A percentile compares a stretch with the other conserved stretches of the same genome.
These are phyloP conservation scores for Spisula solida DNA, from an alignment of 2,888 invertebrate species.

Conservation along the genomic window DNA sequence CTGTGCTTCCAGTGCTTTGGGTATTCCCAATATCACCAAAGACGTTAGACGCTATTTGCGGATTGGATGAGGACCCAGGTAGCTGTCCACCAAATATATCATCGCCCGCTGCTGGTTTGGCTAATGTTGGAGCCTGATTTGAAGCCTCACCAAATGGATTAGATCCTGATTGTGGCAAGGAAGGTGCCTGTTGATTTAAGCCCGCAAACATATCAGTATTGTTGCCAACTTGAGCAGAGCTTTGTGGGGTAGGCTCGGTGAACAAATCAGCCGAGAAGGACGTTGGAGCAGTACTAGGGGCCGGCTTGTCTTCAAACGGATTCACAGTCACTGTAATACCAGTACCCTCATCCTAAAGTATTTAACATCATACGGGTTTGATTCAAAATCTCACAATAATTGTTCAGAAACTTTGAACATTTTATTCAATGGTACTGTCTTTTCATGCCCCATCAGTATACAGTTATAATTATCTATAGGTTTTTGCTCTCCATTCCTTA, in stretches of 20 bases:
- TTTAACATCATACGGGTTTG: neutral
- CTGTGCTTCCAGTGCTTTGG: neutral
- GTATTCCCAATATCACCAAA: conserved; percentile 4
- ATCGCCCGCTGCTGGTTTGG: neutral
- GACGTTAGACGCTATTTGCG: neutral
- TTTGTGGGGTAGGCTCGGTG: neutral
- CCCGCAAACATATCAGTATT: neutral
- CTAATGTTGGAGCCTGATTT: neutral
- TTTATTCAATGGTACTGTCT: too few relatives aligned
- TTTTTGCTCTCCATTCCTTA: too few relatives aligned
- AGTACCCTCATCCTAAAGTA: conserved; percentile 44
- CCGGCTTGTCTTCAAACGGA: conserved; percentile 51
- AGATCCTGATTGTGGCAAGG: neutral
- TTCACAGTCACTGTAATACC: conserved; percentile 34
- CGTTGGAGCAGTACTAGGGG: neutral
- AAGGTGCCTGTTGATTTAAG: neutral
- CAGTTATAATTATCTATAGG: too few relatives aligned
- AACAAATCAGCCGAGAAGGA: neutral
- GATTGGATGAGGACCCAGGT: neutral
- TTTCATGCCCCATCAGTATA: too few relatives aligned
- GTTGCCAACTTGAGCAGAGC: neutral
- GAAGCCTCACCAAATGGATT: neutral
- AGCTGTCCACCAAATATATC: conserved; percentile 10
- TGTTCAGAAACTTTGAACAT: too few relatives aligned
- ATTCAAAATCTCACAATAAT: neutral